Base-by-base conservation (phyloP, 1,140 invertebrate species). In the Drosophila erecta region DNA sequence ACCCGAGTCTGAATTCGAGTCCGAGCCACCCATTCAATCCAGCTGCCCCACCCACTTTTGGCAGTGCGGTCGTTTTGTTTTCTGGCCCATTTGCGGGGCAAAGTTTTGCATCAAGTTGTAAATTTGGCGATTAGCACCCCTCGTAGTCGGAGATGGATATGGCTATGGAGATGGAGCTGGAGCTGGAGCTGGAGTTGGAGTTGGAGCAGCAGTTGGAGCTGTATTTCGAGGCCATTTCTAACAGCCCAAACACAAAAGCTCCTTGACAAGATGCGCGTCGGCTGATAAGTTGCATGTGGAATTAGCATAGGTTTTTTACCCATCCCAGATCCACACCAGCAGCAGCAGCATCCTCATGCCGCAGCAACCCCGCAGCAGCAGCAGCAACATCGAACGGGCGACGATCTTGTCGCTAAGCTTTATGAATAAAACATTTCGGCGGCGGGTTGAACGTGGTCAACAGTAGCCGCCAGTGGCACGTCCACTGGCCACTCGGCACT, bases 71-170 rank as follows among this genome's bases (percentile, higher is more conserved):
- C 84, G 84, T 90, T 91, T 89, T 79, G 85, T 86, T 89, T 91
- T 91, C 90, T 91, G 84, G 69, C 60, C 90, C 90, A 91, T 91
- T 91, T 91, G 89, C 81, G 73, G 71, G 54, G 27, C 46, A 65
- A 70, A 70, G 64, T 70, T 83, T 80, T 56, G 83, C 79, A 86
- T 87, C 71, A 83, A 89, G 90, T 91, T 91, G 89, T 91, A 91
- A 91, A 91, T 91, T 91, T 89, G 79, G 79, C 90, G 89, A 91
- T 91, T 91, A 91, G 90, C 90, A 91, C 89, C 89, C 89, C 76
- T 91, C 86, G 81, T 72, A 79, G 61, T 56, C 44, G 43, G 37
- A 67, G 62, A 65, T 49, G 60, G 64, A 60, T 67, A 24, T 17
- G 47, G 67, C 40, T 61, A 38, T 37, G 37, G 66, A 50, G 35